These are phyloP conservation scores for Helicorthomorpha holstii DNA, from an alignment of 1,140 invertebrate genomes.

Conservation along the genomic window DNA sequence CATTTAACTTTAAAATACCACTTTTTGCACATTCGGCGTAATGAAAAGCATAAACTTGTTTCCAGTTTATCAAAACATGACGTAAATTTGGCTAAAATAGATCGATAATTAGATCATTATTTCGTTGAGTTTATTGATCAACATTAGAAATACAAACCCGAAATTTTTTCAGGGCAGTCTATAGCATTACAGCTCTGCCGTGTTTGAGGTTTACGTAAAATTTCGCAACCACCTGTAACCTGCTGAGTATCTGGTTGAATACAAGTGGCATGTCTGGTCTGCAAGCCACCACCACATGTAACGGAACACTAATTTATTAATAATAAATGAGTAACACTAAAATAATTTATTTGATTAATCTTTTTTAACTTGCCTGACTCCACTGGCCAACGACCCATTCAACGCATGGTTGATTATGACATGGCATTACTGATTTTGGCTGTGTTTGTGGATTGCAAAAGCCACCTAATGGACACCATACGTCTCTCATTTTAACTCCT, in stretches of 20 bases:
- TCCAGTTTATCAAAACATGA: conserved; percentile 21
- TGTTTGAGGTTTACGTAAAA: conserved; percentile 20
- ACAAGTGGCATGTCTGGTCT: conserved; percentile 22
- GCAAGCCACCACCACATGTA: conserved; percentile 30
- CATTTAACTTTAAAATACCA: conserved; percentile 24
- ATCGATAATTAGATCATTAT: not conserved
- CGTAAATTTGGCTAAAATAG: conserved; percentile 13
- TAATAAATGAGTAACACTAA: not conserved
- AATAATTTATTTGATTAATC: not conserved
- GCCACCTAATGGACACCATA: conserved; percentile 19
- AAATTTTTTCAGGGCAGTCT: conserved; percentile 19
- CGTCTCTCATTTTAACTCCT: conserved; percentile 18
- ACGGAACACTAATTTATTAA: conserved; percentile 8
- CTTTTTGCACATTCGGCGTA: conserved; percentile 21
- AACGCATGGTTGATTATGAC: conserved; percentile 19
- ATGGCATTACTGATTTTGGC: conserved; percentile 17
- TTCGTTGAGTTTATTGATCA: not conserved
- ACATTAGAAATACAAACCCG: conserved; percentile 4
- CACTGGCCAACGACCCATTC: conserved; percentile 28
- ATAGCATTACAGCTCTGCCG: conserved; percentile 24
- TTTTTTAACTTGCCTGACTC: conserved; percentile 21
- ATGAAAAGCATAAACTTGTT: conserved; percentile 16
- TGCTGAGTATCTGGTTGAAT: conserved; percentile 24
- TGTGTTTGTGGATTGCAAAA: conserved; percentile 21
- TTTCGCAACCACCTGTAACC: conserved; percentile 20